These are phyloP conservation scores for Tetropium fuscum DNA, from an alignment of 2,888 invertebrate genomes.

Conservation along the genomic window DNA sequence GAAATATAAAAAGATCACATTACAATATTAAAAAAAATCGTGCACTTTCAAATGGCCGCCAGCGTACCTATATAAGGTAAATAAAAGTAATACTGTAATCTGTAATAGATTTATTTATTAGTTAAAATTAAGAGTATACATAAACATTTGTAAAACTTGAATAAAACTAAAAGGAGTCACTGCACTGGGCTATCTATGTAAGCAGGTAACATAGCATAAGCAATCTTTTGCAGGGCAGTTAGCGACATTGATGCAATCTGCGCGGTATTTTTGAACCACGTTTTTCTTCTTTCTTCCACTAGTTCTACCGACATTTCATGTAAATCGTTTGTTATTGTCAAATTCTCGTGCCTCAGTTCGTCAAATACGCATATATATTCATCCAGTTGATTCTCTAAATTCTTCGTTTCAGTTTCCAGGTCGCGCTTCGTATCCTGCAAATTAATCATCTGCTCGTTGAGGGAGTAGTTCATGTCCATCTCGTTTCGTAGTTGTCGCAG, in stretches of 20 bases:
- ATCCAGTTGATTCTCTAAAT: conserved; percentile 44
- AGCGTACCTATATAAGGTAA: no score
- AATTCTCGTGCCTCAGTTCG: conserved; percentile 37
- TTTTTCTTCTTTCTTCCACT: conserved; percentile 46
- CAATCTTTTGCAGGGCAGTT: conserved; percentile 49
- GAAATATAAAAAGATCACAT: no score
- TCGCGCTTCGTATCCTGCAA: conserved; percentile 30
- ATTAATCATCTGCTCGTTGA: conserved; percentile 26
- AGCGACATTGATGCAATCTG: conserved; percentile 48
- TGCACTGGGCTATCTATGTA: conserved; percentile 33
- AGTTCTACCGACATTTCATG: conserved; percentile 39
- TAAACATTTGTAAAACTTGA: conserved; percentile 21
- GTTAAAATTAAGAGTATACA: neutral
- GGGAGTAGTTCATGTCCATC: conserved; percentile 15
- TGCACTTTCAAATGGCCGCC: no score
- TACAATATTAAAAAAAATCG: no score
- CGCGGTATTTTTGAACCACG: conserved; percentile 48
- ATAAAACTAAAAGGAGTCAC: conserved; percentile 6
- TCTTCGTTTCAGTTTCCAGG: conserved; percentile 21
- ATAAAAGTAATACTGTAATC: no score
- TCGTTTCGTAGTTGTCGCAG: conserved; percentile 27
- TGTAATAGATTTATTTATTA: neutral
- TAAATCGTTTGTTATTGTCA: conserved; percentile 32
- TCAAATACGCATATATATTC: conserved; percentile 36
- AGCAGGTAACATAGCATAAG: conserved; percentile 50